Evolutionary conservation across 2,888 invertebrate species (phyloP).

Genomic region (Nomada lathburiana): DNA sequence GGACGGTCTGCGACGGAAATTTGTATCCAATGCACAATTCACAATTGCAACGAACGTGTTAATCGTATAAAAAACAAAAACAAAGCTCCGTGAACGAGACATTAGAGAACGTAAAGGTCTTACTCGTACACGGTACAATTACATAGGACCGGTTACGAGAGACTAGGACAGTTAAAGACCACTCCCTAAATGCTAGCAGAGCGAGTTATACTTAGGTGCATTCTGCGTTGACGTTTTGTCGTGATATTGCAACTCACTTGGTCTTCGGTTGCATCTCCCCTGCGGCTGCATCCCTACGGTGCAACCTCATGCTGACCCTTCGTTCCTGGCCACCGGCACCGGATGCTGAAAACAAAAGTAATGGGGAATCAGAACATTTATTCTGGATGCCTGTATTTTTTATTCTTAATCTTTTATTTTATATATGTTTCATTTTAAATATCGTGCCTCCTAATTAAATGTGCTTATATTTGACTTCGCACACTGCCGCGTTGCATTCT

Average conservation of each 20-base stretch:
- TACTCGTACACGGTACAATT: conserved; percentile 8
- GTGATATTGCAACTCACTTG: conserved; percentile 80
- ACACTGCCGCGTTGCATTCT: too few relatives aligned
- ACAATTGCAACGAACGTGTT: not conserved
- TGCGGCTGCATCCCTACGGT: conserved; percentile 76
- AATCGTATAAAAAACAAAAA: not conserved
- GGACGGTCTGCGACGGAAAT: too few relatives aligned
- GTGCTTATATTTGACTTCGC: too few relatives aligned
- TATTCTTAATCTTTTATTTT: too few relatives aligned
- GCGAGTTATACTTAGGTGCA: conserved; percentile 65
- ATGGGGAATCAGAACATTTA: conserved; percentile 61
- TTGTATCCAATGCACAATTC: too few relatives aligned
- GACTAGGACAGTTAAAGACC: conserved; percentile 38
- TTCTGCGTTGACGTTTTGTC: conserved; percentile 34
- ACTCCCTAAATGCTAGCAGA: conserved; percentile 47
- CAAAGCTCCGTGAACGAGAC: conserved; percentile 7
- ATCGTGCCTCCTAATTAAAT: too few relatives aligned
- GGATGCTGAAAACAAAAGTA: conserved; percentile 79
- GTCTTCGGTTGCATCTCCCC: conserved; percentile 81
- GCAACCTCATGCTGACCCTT: conserved; percentile 83
- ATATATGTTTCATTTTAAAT: too few relatives aligned
- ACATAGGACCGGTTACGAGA: conserved; percentile 29
- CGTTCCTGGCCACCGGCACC: conserved; percentile 82
- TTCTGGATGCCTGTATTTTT: too few relatives aligned
- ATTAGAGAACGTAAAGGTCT: conserved; percentile 7